Evolutionary conservation across 2,797 vertebrate genomes (phyloP).

Genomic region (Tiaroga cobitis): DNA sequence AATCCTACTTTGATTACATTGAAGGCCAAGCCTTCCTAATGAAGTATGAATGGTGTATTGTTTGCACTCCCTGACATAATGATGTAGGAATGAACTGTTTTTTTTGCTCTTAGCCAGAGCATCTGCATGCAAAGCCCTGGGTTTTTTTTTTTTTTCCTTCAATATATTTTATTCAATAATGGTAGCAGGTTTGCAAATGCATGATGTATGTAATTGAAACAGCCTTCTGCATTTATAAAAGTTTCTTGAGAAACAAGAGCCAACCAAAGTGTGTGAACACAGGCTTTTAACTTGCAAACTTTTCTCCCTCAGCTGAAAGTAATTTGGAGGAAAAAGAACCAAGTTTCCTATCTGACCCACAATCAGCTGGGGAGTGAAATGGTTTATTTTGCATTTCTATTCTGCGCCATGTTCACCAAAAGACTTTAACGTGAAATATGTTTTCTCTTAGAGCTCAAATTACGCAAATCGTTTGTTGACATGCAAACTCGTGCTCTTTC

Average conservation of each 20-base stretch:
- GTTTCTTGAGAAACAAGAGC: slow-evolving; percentile 27
- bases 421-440: slow-evolving; percentile 25
- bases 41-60: not conserved
- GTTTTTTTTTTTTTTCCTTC: no score
- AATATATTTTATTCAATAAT: slow-evolving; percentile 19
- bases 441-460: slow-evolving; percentile 40
- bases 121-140: not conserved
- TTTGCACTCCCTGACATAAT: not conserved
- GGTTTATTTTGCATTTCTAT: slow-evolving; percentile 29
- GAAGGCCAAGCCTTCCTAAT: not conserved
- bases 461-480: slow-evolving; percentile 25
- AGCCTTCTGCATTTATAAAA: slow-evolving; percentile 19
- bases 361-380: slow-evolving; percentile 44
- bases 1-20: slow-evolving; percentile 2
- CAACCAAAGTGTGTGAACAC: slow-evolving; percentile 36
- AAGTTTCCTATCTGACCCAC: slow-evolving; percentile 54
- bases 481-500: not conserved
- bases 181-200: slow-evolving; percentile 23
- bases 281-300: slow-evolving; percentile 49
- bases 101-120: not conserved
- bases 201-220: slow-evolving; percentile 37
- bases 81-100: not conserved
- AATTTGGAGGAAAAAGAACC: slow-evolving; percentile 50
- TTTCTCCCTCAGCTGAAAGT: slow-evolving; percentile 59
- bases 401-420: slow-evolving; percentile 30